Evolutionary conservation across 2,888 invertebrate species (phyloP).

Genomic region (Drosophila borealis): DNA sequence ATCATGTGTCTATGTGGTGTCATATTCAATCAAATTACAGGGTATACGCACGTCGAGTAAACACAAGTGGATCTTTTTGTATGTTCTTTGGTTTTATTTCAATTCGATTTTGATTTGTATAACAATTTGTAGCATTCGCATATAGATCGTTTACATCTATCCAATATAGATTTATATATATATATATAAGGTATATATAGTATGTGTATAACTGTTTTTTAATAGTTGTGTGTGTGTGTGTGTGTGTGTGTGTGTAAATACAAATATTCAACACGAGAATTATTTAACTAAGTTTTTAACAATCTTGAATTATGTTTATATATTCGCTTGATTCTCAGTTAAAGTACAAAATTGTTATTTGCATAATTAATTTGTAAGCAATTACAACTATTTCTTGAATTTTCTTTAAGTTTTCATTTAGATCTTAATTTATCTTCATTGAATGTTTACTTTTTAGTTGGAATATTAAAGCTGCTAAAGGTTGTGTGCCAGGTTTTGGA

Average conservation of each 20-base stretch:
- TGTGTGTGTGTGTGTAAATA: slow-evolving; percentile 52
- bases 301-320: slow-evolving; percentile 14
- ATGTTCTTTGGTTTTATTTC: slow-evolving; percentile 22
- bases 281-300: slow-evolving; percentile 38
- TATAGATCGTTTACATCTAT: slow-evolving; percentile 52
- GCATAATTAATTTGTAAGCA: slow-evolving; percentile 8
- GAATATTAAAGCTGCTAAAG: slow-evolving; percentile 52
- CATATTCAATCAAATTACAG: too few relatives aligned
- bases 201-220: slow-evolving; percentile 37
- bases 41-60: not conserved
- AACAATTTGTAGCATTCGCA: slow-evolving; percentile 71
- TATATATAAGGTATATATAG: slow-evolving; percentile 28
- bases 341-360: slow-evolving; percentile 41
- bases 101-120: slow-evolving; percentile 65
- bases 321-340: slow-evolving; percentile 3
- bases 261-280: slow-evolving; percentile 62
- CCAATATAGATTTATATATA: slow-evolving; percentile 38
- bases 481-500: slow-evolving; percentile 49
- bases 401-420: slow-evolving; percentile 7
- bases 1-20: too few relatives aligned
- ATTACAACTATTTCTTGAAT: slow-evolving; percentile 8
- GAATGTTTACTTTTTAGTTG: not conserved
- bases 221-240: slow-evolving; percentile 29
- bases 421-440: not conserved
- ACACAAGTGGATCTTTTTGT: too few relatives aligned